Evolutionary conservation across 2,797 vertebrate genomes (phyloP).

Genomic region (Hippoglossus hippoglossus): DNA sequence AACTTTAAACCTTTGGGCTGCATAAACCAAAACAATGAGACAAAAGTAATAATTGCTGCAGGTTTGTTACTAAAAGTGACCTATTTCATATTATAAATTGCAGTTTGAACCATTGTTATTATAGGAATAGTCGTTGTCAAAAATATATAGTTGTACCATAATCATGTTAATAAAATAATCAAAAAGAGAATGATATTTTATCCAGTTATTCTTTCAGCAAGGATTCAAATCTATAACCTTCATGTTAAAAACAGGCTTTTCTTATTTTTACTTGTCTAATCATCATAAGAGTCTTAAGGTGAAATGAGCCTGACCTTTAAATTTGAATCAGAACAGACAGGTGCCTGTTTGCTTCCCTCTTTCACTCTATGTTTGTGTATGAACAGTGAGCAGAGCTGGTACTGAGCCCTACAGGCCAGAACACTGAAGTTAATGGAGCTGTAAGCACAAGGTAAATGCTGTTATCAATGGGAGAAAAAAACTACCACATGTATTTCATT

Average conservation of each 20-base stretch:
- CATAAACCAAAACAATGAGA: too few species aligned
- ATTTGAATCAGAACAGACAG: neutral
- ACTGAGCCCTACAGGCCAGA: neutral
- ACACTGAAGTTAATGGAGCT: constrained; percentile 4
- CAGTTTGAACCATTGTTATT: too few species aligned
- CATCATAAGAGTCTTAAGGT: neutral
- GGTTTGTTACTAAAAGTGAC: too few species aligned
- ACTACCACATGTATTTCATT: constrained; percentile 50
- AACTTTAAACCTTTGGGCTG: too few species aligned
- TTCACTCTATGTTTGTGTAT: neutral
- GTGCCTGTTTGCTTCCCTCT: neutral
- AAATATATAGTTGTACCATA: too few species aligned
- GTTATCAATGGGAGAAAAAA: neutral
- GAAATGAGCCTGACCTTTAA: neutral
- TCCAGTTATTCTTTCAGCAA: neutral
- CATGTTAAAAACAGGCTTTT: neutral
- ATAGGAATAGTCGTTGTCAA: too few species aligned
- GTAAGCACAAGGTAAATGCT: constrained; percentile 19
- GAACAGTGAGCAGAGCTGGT: neutral
- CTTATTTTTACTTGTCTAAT: neutral
- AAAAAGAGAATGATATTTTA: neutral
- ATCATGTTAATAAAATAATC: too few species aligned
- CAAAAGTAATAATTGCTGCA: too few species aligned
- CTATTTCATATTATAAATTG: too few species aligned
- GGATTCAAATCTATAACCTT: neutral